Evolutionary conservation across 2,888 invertebrate species (phyloP), one percentile per base, ranked within the genome.

Genomic region (Thyatira batis): DNA sequence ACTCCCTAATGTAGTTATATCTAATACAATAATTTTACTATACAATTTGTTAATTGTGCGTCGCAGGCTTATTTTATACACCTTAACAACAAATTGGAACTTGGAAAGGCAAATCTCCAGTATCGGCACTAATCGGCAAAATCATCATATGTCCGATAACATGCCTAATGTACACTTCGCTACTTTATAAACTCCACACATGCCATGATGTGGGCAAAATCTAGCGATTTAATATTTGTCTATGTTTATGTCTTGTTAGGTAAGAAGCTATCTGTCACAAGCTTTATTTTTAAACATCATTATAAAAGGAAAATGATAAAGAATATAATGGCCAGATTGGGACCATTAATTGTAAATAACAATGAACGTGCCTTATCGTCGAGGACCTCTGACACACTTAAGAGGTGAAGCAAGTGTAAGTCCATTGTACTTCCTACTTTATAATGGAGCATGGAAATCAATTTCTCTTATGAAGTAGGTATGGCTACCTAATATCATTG

Each of bases 311-410:
- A 52, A 52, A 44, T 49, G 33, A 50, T 50, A 51, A 57, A 55
- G 50, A 51, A 48, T 51, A 58, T 65, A 61, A 63, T 54, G 52
- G 56, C 60, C 59, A 64, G 65, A 79, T 78, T 73, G 63, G 68
- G 58, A 67, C 64, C 67, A 71, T 69, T 69, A 65, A 69, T 67
- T 67, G 71, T 72, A 65, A 61, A 75, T 73, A 76, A 74, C 69
- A 74, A 67, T 76, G 74, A 75, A 78, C 87, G 86, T 87, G 87
- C 87, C 85, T 88, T 89, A 88, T 89, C 88, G 58, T 64, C 6
- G 65, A 58, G 67, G 82, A 84, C 83, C 85, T 83, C 78, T 86
- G 85, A 84, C 87, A 87, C 64, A 86, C 76, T 81, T 85, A 76
- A 75, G 68, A 65, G 67, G 63, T 67, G 69, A 73, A 67, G 71